Percentiles rank a stretch among this genome's conserved stretches.
Conservation (phyloP, 2,113 vertebrate genomes). For the Salvelinus namaycush region DNA sequence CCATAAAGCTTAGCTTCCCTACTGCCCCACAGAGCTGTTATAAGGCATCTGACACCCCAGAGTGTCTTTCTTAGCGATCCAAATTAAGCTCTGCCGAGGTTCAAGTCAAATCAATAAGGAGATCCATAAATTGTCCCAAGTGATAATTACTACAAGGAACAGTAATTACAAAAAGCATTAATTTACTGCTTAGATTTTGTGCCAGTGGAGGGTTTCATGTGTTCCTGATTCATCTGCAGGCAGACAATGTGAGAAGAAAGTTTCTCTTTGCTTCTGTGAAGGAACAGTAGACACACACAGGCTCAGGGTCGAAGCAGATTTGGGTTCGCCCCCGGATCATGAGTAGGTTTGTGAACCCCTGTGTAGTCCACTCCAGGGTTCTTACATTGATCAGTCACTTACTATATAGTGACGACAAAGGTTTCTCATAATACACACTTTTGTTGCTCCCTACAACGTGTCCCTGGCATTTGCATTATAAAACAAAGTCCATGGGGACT, state of each 20-base stretch:
- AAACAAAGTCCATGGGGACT: constrained; percentile 60
- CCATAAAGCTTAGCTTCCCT: constrained; percentile 52
- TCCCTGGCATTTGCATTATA: constrained; percentile 66
- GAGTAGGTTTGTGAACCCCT: constrained; percentile 59
- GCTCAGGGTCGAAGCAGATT: constrained; percentile 54
- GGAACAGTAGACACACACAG: constrained; percentile 51
- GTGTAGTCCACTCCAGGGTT: constrained; percentile 58
- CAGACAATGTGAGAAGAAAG: constrained; percentile 64
- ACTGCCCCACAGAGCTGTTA: constrained; percentile 34
- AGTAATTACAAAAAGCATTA: constrained; percentile 77
- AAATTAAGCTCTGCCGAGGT: constrained; percentile 64
- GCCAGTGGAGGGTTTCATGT: constrained; percentile 56
- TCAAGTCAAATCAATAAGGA: constrained; percentile 78
- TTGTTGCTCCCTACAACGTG: constrained; percentile 58
- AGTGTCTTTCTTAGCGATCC: constrained; percentile 55
- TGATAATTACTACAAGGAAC: constrained; percentile 71
- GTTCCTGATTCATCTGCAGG: constrained; percentile 55
- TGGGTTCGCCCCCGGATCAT: constrained; percentile 46
- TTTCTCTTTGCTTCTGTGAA: constrained; percentile 47
- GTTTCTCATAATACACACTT: constrained; percentile 63
- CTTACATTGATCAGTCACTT: constrained; percentile 52
- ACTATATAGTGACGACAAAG: constrained; percentile 44
- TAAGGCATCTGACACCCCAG: constrained; percentile 58
- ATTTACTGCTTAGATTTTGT: constrained; percentile 74
- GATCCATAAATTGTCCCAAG: constrained; percentile 50